phyloP scores from a whole-genome alignment of 2,113 vertebrate genomes.

The Lepidothrix coronata region DNA sequence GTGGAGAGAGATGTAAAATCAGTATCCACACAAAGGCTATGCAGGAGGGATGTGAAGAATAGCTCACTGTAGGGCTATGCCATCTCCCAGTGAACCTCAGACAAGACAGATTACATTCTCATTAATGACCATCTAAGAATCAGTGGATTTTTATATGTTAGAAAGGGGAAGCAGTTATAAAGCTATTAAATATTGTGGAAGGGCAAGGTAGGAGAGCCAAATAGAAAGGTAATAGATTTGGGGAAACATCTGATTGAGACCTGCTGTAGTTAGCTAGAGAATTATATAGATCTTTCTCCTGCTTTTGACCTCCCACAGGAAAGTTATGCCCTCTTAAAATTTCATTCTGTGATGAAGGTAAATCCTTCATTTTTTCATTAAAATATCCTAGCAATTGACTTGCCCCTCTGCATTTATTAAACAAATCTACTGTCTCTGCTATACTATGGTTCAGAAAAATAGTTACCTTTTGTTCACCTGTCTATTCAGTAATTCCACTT shows the following conservation, averaged over 20 bases:
- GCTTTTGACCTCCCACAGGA: background rate
- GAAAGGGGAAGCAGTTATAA: background rate
- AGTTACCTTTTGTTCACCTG: background rate
- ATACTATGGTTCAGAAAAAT: background rate
- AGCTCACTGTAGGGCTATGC: background rate
- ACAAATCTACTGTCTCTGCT: background rate
- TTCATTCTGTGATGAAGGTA: background rate
- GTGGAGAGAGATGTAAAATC: background rate
- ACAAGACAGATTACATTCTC: background rate
- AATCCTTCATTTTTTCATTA: background rate
- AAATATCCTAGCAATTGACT: background rate
- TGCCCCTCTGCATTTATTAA: background rate
- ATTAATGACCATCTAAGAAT: background rate
- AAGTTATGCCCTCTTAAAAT: background rate
- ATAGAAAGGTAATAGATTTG: background rate
- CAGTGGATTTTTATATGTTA: background rate
- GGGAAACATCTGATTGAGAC: background rate
- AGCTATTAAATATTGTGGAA: constrained; percentile 4
- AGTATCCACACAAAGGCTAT: background rate
- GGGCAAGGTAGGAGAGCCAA: background rate
- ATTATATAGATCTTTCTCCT: background rate
- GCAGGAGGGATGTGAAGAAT: background rate
- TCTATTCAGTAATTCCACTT: background rate
- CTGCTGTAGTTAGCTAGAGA: background rate
- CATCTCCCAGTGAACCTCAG: background rate